Percentiles rank a stretch among this genome's conserved stretches.
Evolutionary conservation across 2,888 invertebrate species (phyloP).

Genomic region (Zygogramma bicolorata): DNA sequence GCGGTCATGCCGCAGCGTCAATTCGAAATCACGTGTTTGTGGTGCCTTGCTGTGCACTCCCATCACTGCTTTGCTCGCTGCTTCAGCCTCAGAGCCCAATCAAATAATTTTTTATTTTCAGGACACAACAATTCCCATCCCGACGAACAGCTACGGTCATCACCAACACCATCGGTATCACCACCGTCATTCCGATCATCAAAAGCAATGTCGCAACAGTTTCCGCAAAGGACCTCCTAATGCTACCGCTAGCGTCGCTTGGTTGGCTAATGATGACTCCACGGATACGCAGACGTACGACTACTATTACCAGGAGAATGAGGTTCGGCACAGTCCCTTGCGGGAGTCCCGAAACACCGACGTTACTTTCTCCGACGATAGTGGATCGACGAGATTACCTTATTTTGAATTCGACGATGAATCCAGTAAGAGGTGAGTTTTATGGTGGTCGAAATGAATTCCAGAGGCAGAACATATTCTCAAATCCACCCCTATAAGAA

Average conservation of each 20-base stretch:
- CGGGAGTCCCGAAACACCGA: slow-evolving; percentile 52
- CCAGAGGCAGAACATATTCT: background rate
- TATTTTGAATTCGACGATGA: slow-evolving; percentile 58
- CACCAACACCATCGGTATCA: slow-evolving; percentile 24
- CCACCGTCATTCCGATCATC: slow-evolving; percentile 20
- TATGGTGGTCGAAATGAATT: slow-evolving; percentile 31
- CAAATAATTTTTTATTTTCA: slow-evolving; percentile 11
- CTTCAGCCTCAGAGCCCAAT: too few species aligned
- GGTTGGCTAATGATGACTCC: slow-evolving; percentile 61
- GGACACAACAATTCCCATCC: slow-evolving; percentile 19
- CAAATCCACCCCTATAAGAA: too few species aligned
- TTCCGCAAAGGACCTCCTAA: slow-evolving; percentile 38
- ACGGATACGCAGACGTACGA: slow-evolving; percentile 59
- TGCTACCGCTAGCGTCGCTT: slow-evolving; percentile 49
- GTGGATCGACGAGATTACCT: slow-evolving; percentile 59
- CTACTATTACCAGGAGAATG: slow-evolving; percentile 58
- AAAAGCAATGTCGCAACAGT: slow-evolving; percentile 33
- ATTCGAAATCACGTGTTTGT: too few species aligned
- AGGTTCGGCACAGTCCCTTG: slow-evolving; percentile 54
- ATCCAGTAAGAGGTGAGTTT: slow-evolving; percentile 52
- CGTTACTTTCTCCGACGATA: slow-evolving; percentile 59
- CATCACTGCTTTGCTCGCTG: too few species aligned
- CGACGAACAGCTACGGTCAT: slow-evolving; percentile 2
- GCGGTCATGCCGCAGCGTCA: too few species aligned
- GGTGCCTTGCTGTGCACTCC: too few species aligned